Conservation (phyloP, 2,113 vertebrate genomes). For the Chaenogobius annularis region DNA sequence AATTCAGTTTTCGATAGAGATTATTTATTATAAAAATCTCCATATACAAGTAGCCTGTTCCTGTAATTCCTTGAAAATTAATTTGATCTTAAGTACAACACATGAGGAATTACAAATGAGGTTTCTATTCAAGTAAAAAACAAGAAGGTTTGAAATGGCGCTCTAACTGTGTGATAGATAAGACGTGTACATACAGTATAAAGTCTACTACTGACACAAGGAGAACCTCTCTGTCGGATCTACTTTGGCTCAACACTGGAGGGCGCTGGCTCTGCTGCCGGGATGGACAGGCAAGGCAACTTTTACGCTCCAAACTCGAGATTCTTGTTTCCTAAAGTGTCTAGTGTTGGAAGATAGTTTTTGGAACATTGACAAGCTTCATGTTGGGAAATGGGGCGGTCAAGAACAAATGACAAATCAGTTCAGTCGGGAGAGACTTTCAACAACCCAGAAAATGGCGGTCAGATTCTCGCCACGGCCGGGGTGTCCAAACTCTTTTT, state of each 20-base stretch:
- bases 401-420: not conserved
- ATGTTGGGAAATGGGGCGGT: not conserved
- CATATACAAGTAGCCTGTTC: not conserved
- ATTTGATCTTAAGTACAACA: not conserved
- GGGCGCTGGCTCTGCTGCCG: not conserved
- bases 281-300: not conserved
- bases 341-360: not conserved
- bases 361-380: no score
- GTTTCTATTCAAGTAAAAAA: not conserved
- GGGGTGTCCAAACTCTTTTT: no score
- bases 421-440: no score
- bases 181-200: constrained; percentile 1
- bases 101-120: not conserved
- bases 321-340: not conserved
- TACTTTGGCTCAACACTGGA: not conserved
- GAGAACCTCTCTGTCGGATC: not conserved
- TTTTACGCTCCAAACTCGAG: not conserved
- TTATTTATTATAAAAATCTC: not conserved
- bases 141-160: not conserved
- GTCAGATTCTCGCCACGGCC: no score
- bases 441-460: no score
- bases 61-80: not conserved
- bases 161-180: not conserved
- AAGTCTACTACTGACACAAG: constrained; percentile 7
- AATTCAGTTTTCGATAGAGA: not conserved